These are phyloP conservation scores for Eumerus sabulonum DNA, from an alignment of 2,888 invertebrate species.

Conservation along the genomic window DNA sequence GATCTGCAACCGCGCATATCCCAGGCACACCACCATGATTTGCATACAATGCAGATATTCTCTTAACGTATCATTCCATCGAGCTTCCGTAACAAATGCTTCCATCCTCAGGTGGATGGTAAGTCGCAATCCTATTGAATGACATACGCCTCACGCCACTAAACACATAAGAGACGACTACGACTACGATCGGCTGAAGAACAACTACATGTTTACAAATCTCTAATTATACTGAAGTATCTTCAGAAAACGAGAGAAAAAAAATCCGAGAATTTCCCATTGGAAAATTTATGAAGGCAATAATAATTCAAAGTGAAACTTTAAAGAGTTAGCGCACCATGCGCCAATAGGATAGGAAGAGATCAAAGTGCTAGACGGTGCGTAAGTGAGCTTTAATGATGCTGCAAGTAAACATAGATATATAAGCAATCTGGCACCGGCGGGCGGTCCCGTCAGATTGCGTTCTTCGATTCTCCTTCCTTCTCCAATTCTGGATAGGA, in stretches of 20 bases:
- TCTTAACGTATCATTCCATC: conserved; percentile 47
- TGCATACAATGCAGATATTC: conserved; percentile 56
- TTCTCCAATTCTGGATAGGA: conserved; percentile 6
- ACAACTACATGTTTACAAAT: conserved; percentile 36
- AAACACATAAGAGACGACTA: no score
- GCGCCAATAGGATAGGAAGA: conserved; percentile 21
- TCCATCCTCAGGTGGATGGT: conserved; percentile 31
- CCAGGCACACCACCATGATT: conserved; percentile 23
- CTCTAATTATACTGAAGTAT: conserved; percentile 40
- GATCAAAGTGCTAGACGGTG: conserved; percentile 55
- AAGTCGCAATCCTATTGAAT: conserved; percentile 31
- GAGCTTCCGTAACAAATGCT: conserved; percentile 50
- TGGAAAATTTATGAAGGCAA: conserved; percentile 59
- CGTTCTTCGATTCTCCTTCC: background rate
- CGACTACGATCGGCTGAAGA: conserved; percentile 1
- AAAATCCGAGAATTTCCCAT: conserved; percentile 50
- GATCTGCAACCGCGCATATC: conserved; percentile 10
- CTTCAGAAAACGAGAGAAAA: conserved; percentile 7
- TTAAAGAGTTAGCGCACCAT: conserved; percentile 55
- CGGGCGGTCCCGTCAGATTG: conserved; percentile 50
- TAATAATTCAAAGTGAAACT: conserved; percentile 59
- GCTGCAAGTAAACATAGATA: conserved; percentile 55
- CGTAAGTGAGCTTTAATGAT: conserved; percentile 57
- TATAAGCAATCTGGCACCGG: conserved; percentile 52
- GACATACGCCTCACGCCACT: conserved; percentile 29